Base-by-base conservation (phyloP, 2,797 vertebrate species). In the Spatula clypeata region DNA sequence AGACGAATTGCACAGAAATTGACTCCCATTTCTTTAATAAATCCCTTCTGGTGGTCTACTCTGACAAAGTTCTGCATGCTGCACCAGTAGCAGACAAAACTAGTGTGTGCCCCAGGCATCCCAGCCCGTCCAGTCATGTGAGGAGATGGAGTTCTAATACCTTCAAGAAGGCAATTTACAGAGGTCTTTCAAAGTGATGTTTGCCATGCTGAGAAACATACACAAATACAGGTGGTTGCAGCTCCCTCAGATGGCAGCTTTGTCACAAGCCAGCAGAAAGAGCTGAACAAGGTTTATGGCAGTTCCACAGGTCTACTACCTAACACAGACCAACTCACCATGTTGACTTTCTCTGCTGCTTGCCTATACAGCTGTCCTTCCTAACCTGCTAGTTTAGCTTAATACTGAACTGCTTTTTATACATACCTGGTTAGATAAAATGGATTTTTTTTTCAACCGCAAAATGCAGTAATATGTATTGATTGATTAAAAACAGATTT, bases 401-500 rank as follows among this genome's bases (percentile, higher is more conserved):
- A 95, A 81, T 73, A 51, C 85, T 76, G 88, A 80, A 89, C 94
- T 96, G 62, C 76, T 83, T 96, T 94, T 93, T 88, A 49, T 90
- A 53, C 85, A 90, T 89, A 94, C 83, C 54, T 21, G 6, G 51
- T 92, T 94, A 95, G 94, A 84, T 84, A 94, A 92, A 79, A 67
- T 60, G 91, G 95, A 95, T 83, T 95, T 94, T 97, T 42, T 42
- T 49, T 97, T 96, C 92, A 96, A 88, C 85, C 7, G 0, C 90
- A 96, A 94, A 94, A 92, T 88, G 88, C 64, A 81, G 96, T 97
- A 94, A 81, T 94, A 51, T 64, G 24, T 96, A 93, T 75, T 94
- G 89, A 86, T 65, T 97, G 85, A 98, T 96, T 96, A 91, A 97
- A 96, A 86, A 6, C 94, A 97, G 93, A 94, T 97, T 97, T 89